phyloP scores from a whole-genome alignment of 2,888 invertebrate species.

The Euzophera pinguis region DNA sequence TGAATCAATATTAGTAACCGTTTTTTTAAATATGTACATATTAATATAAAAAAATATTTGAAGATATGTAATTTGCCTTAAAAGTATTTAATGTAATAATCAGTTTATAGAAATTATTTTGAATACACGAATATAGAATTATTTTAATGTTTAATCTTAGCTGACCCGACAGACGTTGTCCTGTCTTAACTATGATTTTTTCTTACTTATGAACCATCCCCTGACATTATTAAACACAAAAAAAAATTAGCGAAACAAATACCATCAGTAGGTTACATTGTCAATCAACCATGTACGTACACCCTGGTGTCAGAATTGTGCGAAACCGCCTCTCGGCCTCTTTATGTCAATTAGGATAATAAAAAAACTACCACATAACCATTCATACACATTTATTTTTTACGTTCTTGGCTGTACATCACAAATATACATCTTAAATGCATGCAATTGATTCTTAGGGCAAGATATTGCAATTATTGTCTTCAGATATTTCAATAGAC shows the following conservation, averaged over 20 bases:
- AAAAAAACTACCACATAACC: constrained; percentile 12
- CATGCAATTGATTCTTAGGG: constrained; percentile 14
- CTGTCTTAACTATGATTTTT: no score
- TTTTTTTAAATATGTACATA: background rate
- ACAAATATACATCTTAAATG: constrained; percentile 17
- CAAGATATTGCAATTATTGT: constrained; percentile 21
- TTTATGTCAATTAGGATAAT: no score
- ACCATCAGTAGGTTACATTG: no score
- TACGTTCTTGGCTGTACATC: constrained; percentile 15
- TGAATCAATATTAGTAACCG: background rate
- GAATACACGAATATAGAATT: constrained; percentile 1
- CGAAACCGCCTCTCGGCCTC: no score
- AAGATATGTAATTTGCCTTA: background rate
- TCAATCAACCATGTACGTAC: no score
- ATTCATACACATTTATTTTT: constrained; percentile 27
- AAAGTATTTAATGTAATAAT: constrained; percentile 7
- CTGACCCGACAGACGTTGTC: no score
- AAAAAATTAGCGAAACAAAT: background rate
- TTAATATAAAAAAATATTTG: constrained; percentile 1
- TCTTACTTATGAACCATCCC: no score
- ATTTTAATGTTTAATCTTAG: no score
- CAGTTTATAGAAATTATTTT: background rate
- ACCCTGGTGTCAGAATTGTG: no score
- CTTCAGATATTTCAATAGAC: constrained; percentile 13
- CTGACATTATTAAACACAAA: no score